Evolutionary conservation across 2,797 vertebrate species (phyloP).

Genomic region (Neosilurus mollespiculum): DNA sequence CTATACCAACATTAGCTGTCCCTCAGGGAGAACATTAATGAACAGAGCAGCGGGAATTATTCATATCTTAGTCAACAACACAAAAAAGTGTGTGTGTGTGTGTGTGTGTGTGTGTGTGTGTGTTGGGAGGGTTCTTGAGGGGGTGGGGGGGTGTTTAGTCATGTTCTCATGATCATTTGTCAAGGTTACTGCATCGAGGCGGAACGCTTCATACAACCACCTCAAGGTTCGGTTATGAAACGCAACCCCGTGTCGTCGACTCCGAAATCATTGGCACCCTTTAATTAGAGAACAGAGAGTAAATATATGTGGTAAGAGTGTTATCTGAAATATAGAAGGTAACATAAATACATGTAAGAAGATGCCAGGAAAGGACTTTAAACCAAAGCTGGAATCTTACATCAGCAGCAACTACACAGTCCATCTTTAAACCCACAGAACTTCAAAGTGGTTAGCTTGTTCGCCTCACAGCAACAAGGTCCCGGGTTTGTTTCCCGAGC

Average conservation of each 20-base stretch:
- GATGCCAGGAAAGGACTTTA: too few relatives aligned
- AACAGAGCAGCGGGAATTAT: constrained; percentile 71
- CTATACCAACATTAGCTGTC: constrained; percentile 71
- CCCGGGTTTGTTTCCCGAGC: too few relatives aligned
- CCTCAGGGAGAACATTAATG: constrained; percentile 63
- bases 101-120: constrained; percentile 56
- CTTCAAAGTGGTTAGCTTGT: too few relatives aligned
- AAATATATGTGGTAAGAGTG: not conserved
- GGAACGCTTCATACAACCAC: not conserved
- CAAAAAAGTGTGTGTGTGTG: not conserved
- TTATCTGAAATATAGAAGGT: too few relatives aligned
- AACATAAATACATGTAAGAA: too few relatives aligned
- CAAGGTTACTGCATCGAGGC: constrained; percentile 63
- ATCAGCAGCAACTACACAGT: too few relatives aligned
- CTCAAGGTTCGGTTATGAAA: not conserved
- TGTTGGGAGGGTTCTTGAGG: constrained; percentile 61
- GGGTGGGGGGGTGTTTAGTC: constrained; percentile 58
- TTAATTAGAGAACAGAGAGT: not conserved
- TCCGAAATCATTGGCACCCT: constrained; percentile 13
- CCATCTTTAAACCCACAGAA: too few relatives aligned
- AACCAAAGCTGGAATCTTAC: too few relatives aligned
- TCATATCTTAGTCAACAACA: constrained; percentile 73
- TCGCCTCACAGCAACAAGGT: too few relatives aligned
- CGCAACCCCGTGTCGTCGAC: not conserved
- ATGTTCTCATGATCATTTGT: constrained; percentile 65